Conservation (phyloP, 1,140 invertebrate genomes). For the Elymnias hypermnestra region DNA sequence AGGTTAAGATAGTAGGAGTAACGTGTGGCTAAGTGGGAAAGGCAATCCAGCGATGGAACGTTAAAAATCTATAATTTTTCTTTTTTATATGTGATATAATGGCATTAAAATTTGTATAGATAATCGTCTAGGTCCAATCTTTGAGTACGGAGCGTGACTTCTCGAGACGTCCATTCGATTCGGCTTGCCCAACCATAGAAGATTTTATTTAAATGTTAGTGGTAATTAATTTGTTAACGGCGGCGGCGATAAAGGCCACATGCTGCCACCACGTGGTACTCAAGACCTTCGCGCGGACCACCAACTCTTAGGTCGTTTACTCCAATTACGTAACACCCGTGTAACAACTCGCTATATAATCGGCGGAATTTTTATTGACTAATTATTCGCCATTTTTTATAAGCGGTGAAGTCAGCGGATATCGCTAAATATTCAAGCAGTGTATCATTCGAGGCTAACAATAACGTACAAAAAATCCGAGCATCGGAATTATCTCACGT, state of each 20-base stretch:
- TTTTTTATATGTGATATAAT: too few species aligned
- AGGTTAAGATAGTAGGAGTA: too few species aligned
- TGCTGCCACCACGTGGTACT: constrained; percentile 49
- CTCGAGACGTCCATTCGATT: neutral
- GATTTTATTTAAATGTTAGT: constrained; percentile 16
- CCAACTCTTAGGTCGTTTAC: constrained; percentile 67
- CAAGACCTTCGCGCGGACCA: constrained; percentile 52
- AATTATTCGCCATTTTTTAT: constrained; percentile 72
- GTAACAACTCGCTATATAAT: constrained; percentile 68
- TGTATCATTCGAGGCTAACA: constrained; percentile 71
- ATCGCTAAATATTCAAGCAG: constrained; percentile 72
- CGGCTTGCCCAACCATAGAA: neutral
- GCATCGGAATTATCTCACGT: constrained; percentile 57
- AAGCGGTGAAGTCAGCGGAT: constrained; percentile 71
- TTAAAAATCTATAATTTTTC: too few species aligned
- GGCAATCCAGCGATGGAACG: too few species aligned
- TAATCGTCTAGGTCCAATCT: too few species aligned
- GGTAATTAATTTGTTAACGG: constrained; percentile 24
- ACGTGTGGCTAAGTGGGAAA: too few species aligned
- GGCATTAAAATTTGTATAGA: too few species aligned
- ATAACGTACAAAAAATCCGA: constrained; percentile 60
- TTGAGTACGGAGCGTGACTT: constrained; percentile 1
- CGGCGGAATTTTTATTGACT: constrained; percentile 74
- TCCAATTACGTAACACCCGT: constrained; percentile 72
- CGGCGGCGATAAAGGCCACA: constrained; percentile 24